Conservation (phyloP, 2,888 invertebrate genomes). For the Nematopogon swammerdamellus region DNA sequence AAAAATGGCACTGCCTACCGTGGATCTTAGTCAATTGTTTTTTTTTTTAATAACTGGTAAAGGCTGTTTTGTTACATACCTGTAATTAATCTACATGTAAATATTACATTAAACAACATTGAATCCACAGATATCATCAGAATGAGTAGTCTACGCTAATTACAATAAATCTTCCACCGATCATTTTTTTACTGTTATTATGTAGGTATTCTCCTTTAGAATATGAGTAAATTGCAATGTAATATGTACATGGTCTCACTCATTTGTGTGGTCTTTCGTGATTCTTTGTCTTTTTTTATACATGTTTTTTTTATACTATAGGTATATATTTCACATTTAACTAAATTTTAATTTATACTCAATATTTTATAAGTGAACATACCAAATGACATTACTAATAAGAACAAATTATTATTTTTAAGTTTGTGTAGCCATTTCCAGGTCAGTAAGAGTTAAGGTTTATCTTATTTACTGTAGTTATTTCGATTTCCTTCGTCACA, state of each 20-base stretch:
- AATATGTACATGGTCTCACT: not conserved
- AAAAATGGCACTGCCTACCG: not conserved
- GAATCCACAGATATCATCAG: not conserved
- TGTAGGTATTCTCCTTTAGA: not conserved
- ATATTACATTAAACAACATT: not conserved
- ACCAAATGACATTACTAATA: not conserved
- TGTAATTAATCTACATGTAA: conserved; percentile 1
- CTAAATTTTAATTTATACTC: not conserved
- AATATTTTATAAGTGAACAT: not conserved
- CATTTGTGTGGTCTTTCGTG: not conserved
- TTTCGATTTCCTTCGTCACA: too few relatives aligned
- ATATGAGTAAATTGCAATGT: not conserved
- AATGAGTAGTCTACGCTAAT: not conserved
- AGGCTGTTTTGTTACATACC: not conserved
- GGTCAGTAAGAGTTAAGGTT: not conserved
- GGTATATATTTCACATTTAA: conserved; percentile 10
- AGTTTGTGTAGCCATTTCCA: not conserved
- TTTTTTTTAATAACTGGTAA: not conserved
- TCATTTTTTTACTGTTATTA: not conserved
- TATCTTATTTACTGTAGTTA: too few relatives aligned
- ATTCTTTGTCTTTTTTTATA: not conserved
- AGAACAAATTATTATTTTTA: not conserved
- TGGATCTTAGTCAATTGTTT: not conserved
- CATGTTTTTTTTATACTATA: conserved; percentile 11
- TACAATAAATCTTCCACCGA: not conserved